Evolutionary conservation across 2,113 vertebrate species (phyloP).

Genomic region (Gadus chalcogrammus): DNA sequence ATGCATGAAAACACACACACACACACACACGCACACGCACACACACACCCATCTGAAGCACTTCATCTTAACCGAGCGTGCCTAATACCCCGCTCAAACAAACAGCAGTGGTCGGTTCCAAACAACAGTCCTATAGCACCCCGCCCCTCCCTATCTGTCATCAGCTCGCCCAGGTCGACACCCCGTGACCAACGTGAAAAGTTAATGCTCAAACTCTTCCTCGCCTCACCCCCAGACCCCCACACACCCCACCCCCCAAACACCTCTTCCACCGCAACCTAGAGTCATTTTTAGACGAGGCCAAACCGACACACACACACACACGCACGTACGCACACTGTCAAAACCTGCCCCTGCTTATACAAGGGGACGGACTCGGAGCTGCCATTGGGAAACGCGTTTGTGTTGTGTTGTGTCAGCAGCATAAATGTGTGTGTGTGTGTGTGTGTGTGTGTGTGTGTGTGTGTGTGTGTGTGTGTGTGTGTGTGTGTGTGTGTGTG

Average conservation of each 20-base stretch:
- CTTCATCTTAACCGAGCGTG: constrained; percentile 37
- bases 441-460: constrained; percentile 9
- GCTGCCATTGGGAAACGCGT: too few relatives aligned
- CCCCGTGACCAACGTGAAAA: constrained; percentile 47
- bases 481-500: constrained; percentile 6
- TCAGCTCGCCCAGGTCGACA: constrained; percentile 29
- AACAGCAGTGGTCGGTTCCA: constrained; percentile 46
- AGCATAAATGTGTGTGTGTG: too few relatives aligned
- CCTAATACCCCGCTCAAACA: constrained; percentile 50
- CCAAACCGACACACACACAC: constrained; percentile 38
- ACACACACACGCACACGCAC: not conserved
- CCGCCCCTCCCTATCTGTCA: constrained; percentile 31
- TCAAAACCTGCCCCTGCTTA: too few relatives aligned
- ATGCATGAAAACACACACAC: constrained; percentile 6
- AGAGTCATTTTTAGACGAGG: constrained; percentile 61
- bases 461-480: too few relatives aligned
- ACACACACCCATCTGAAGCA: constrained; percentile 36
- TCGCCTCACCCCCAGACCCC: not conserved
- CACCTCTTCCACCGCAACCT: constrained; percentile 15
- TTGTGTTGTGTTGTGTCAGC: too few relatives aligned
- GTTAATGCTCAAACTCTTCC: constrained; percentile 35
- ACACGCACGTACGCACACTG: too few relatives aligned
- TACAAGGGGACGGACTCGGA: too few relatives aligned
- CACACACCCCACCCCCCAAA: not conserved
- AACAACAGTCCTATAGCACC: constrained; percentile 29